phyloP scores from a whole-genome alignment of 2,888 invertebrate genomes.

The Lepas anatifera region DNA sequence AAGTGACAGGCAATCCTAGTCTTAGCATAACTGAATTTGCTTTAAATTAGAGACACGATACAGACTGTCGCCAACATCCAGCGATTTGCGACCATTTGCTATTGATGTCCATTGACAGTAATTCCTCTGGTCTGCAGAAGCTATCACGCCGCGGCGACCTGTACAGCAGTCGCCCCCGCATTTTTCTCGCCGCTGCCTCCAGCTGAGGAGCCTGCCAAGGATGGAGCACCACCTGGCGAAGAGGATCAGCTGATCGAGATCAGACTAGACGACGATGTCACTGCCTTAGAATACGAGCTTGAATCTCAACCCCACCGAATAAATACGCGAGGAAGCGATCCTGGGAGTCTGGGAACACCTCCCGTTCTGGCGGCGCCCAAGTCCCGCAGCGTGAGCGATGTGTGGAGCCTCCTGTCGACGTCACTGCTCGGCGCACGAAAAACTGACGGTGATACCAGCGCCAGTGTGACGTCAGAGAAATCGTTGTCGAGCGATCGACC shows the following conservation, averaged over 20 bases:
- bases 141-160: background rate
- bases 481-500: background rate
- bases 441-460: too few relatives aligned
- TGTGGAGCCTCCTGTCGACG: background rate
- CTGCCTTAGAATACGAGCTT: background rate
- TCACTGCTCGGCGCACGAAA: background rate
- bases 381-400: background rate
- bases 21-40: too few relatives aligned
- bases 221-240: background rate
- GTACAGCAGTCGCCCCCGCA: background rate
- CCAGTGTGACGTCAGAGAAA: too few relatives aligned
- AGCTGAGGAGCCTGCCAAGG: background rate
- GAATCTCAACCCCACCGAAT: background rate
- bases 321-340: background rate
- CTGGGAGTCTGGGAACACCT: too few relatives aligned
- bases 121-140: conserved; percentile 9
- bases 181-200: background rate
- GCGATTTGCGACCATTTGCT: too few relatives aligned
- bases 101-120: too few relatives aligned
- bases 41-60: too few relatives aligned
- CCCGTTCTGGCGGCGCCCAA: background rate
- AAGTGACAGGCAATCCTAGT: too few relatives aligned
- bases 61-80: too few relatives aligned
- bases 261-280: background rate
- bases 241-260: conserved; percentile 8